Percentiles rank a stretch among this genome's conserved stretches.
These are phyloP conservation scores for Phytoseiulus persimilis DNA, from an alignment of 2,888 invertebrate species.

Conservation along the genomic window DNA sequence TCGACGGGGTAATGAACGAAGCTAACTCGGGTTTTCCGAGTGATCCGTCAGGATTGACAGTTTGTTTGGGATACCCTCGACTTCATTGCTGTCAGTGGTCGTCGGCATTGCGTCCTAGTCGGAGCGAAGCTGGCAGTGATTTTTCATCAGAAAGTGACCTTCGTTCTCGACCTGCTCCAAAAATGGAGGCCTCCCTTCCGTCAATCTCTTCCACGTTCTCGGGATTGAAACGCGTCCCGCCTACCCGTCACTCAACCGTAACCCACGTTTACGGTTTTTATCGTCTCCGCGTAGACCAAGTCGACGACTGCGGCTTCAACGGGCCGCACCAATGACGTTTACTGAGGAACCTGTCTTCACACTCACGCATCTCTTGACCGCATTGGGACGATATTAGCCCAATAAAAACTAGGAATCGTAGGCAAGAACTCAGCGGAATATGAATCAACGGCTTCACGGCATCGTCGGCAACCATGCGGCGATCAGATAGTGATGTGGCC, in stretches of 20 bases:
- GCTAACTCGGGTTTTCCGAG: background rate
- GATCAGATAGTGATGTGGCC: too few relatives aligned
- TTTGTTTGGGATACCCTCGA: background rate
- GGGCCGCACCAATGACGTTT: too few relatives aligned
- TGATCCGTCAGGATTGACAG: background rate
- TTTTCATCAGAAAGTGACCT: background rate
- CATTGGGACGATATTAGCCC: too few relatives aligned
- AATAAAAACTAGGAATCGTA: too few relatives aligned
- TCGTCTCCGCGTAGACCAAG: background rate
- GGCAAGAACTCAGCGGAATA: too few relatives aligned
- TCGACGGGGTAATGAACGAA: background rate
- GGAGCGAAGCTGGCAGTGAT: background rate
- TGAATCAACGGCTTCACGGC: too few relatives aligned
- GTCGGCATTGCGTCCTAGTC: background rate
- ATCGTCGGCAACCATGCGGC: too few relatives aligned
- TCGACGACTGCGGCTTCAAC: background rate
- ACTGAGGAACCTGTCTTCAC: too few relatives aligned
- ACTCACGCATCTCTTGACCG: too few relatives aligned
- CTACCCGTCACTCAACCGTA: background rate
- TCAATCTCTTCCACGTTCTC: background rate
- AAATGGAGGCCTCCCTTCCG: background rate
- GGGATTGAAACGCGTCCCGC: background rate
- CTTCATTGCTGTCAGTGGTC: background rate
- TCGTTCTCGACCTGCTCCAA: background rate
- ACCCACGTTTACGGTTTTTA: background rate